Conservation (phyloP, 2,113 vertebrate species). For the Gallinago paraguaiae region DNA sequence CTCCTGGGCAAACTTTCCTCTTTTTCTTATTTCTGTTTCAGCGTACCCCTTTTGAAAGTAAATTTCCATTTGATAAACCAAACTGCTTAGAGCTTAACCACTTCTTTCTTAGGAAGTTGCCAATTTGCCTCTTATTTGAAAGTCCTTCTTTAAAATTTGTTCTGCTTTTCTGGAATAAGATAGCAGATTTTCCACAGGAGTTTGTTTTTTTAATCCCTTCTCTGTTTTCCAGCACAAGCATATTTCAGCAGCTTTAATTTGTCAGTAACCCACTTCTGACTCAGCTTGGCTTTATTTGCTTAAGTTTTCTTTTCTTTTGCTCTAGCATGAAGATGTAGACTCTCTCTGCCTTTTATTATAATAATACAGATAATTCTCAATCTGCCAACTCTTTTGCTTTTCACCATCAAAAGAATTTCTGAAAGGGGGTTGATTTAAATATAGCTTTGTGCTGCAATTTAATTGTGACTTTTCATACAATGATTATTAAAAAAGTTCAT, state of each 20-base stretch:
- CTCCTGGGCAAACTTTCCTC: slow-evolving; percentile 3
- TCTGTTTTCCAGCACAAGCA: neutral
- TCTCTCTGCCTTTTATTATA: slow-evolving; percentile 5
- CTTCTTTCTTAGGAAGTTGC: slow-evolving; percentile 42
- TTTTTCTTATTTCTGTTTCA: slow-evolving; percentile 13
- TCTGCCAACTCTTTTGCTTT: slow-evolving; percentile 1
- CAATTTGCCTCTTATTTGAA: slow-evolving; percentile 54
- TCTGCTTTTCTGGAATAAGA: slow-evolving; percentile 56
- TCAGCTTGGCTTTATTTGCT: slow-evolving; percentile 23
- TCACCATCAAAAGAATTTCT: slow-evolving; percentile 5
- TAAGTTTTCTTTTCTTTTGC: slow-evolving; percentile 12
- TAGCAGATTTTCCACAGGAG: slow-evolving; percentile 54
- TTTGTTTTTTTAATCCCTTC: slow-evolving; percentile 47
- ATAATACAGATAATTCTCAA: slow-evolving; percentile 17
- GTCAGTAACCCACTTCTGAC: slow-evolving; percentile 20
- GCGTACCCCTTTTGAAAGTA: neutral
- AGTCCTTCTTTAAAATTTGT: slow-evolving; percentile 29
- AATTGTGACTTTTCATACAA: neutral
- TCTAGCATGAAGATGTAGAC: neutral
- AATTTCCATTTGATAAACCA: slow-evolving; percentile 52
- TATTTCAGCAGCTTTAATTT: slow-evolving; percentile 49
- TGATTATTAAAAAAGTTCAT: neutral
- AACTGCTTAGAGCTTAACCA: slow-evolving; percentile 43
- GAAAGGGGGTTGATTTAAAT: neutral
- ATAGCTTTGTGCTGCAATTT: neutral